Percentiles rank a stretch among this genome's conserved stretches.
These are phyloP conservation scores for Empidonax traillii DNA, from an alignment of 2,113 vertebrate genomes.

Conservation along the genomic window DNA sequence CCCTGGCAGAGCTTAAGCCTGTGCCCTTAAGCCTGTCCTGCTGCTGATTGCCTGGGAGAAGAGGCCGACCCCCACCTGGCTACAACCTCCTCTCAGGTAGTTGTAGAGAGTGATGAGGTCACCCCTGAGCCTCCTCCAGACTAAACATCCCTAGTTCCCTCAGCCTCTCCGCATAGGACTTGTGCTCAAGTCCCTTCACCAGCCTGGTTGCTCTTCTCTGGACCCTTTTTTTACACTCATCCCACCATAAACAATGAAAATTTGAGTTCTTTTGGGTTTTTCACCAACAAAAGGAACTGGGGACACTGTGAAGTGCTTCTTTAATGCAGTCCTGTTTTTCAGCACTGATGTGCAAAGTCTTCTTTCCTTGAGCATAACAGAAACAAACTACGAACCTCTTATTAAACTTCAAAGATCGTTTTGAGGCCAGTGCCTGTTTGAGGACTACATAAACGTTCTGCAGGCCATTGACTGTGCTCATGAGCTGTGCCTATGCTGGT, in stretches of 20 bases:
- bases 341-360: not conserved
- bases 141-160: no score
- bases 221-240: not conserved
- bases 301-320: not conserved
- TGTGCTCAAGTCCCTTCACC: no score
- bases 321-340: not conserved
- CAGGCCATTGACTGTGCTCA: not conserved
- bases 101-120: no score
- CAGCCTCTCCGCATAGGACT: no score
- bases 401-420: not conserved
- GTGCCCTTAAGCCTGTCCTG: no score
- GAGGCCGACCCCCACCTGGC: no score
- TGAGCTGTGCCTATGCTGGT: accelerated
- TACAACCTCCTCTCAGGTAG: no score
- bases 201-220: no score
- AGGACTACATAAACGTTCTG: not conserved
- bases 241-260: not conserved
- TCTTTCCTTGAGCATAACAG: not conserved
- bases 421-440: not conserved
- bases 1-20: no score
- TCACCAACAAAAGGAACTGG: not conserved
- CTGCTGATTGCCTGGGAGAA: no score
- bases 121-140: no score
- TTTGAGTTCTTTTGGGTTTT: not conserved
- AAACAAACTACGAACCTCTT: not conserved